Evolutionary conservation across 2,888 invertebrate species (phyloP).

Genomic region (Gymnosoma rotundatum): DNA sequence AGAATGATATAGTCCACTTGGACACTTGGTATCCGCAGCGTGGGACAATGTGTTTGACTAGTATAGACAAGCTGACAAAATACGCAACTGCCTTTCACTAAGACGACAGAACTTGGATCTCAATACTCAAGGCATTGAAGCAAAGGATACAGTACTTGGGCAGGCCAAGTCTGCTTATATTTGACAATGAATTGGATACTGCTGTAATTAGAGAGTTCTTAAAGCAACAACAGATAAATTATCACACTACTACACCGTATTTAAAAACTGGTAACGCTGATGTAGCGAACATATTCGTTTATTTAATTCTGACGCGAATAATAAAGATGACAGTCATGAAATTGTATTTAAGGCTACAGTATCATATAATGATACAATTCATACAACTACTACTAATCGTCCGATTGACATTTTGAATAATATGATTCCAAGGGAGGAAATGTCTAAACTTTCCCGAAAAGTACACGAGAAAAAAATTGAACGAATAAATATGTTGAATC

Average conservation of each 20-base stretch:
- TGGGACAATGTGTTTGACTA: not conserved
- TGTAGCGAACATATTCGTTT: conserved; percentile 4
- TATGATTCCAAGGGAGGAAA: not conserved
- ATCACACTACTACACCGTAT: not conserved
- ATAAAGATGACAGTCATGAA: not conserved
- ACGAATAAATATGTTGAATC: too few species aligned
- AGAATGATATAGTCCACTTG: conserved; percentile 16
- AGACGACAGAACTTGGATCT: conserved; percentile 5
- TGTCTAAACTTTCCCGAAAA: too few species aligned
- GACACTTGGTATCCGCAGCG: conserved; percentile 8
- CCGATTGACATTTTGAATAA: conserved; percentile 7
- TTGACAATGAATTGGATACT: not conserved
- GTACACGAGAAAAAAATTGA: too few species aligned
- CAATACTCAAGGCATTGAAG: not conserved
- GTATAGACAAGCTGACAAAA: conserved; percentile 11
- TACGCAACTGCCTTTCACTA: not conserved
- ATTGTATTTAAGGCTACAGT: not conserved
- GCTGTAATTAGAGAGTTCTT: not conserved
- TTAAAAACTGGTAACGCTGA: conserved; percentile 15
- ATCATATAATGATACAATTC: not conserved
- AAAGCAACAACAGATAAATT: too few species aligned
- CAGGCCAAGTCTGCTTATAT: not conserved
- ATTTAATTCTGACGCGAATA: not conserved
- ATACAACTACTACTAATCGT: not conserved
- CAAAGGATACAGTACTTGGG: not conserved